Evolutionary conservation across 2,888 invertebrate genomes (phyloP).

Genomic region (Xestia ashworthii): DNA sequence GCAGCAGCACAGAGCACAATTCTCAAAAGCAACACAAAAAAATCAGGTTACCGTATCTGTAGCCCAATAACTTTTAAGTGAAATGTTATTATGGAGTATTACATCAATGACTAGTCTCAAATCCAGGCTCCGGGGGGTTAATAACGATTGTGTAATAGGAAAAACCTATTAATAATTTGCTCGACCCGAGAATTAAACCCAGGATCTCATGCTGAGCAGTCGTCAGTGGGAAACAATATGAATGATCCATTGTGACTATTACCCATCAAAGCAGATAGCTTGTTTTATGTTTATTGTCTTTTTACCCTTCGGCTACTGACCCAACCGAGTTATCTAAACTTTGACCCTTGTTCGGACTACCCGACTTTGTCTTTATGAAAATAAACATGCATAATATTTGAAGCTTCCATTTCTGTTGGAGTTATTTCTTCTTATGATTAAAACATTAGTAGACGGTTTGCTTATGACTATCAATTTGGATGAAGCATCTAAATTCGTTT

Average conservation of each 20-base stretch:
- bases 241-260: slow-evolving; percentile 16
- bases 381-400: slow-evolving; percentile 22
- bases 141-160: neutral
- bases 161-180: neutral
- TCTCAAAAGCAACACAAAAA: too few relatives aligned
- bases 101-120: neutral
- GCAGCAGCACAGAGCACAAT: neutral
- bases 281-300: slow-evolving; percentile 27
- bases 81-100: neutral
- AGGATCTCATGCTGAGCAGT: neutral
- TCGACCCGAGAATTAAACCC: neutral
- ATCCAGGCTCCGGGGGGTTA: neutral
- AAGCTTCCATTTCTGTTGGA: neutral
- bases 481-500: neutral
- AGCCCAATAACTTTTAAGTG: neutral
- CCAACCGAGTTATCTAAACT: slow-evolving; percentile 35
- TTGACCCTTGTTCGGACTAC: slow-evolving; percentile 1
- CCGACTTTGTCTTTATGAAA: slow-evolving; percentile 30
- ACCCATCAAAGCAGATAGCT: slow-evolving; percentile 2
- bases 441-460: neutral
- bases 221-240: neutral
- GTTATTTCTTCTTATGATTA: neutral
- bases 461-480: neutral
- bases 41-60: neutral
- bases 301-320: slow-evolving; percentile 23